phyloP scores from a whole-genome alignment of 2,113 vertebrate genomes.

The Crotophaga sulcirostris region DNA sequence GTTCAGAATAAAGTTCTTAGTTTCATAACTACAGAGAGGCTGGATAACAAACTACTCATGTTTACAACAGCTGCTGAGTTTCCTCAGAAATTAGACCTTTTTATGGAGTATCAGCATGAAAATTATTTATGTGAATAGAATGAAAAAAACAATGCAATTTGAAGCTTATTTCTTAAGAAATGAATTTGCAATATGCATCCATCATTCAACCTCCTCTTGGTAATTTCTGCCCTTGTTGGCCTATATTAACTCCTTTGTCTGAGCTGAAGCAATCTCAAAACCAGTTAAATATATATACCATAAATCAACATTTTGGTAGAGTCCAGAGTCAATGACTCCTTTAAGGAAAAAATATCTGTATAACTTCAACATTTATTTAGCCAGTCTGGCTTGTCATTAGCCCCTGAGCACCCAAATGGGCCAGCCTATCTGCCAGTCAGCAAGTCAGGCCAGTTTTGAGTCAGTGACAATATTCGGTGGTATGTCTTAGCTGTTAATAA shows the following conservation, averaged over 20 bases:
- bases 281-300: background rate
- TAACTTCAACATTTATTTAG: background rate
- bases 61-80: background rate
- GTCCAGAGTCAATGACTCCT: background rate
- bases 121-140: background rate
- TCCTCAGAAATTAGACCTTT: background rate
- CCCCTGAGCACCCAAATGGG: background rate
- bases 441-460: background rate
- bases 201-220: background rate
- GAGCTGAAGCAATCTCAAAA: background rate
- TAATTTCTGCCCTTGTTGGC: background rate
- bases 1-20: background rate
- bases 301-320: background rate
- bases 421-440: background rate
- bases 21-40: background rate
- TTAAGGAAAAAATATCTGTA: background rate
- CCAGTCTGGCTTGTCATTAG: background rate
- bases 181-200: background rate
- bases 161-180: background rate
- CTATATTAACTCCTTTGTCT: background rate
- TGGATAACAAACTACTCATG: background rate
- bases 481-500: background rate
- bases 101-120: background rate
- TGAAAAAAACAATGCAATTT: background rate
- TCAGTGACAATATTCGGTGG: background rate